A percentile compares a stretch with the other conserved stretches of the same genome.
Evolutionary conservation across 2,113 vertebrate species (phyloP).

Genomic region (Columbina picui): DNA sequence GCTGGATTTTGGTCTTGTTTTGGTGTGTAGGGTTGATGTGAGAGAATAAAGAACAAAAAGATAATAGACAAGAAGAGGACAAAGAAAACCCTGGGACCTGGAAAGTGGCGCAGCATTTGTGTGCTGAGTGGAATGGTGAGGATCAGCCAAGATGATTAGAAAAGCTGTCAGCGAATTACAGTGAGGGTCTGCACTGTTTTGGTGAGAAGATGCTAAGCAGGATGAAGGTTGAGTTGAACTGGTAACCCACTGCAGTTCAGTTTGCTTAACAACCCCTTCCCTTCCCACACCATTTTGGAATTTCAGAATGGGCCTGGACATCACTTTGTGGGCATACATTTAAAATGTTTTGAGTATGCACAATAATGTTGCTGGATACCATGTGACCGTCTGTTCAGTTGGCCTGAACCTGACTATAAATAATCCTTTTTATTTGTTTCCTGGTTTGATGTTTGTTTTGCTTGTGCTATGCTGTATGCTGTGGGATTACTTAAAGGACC

Average conservation of each 20-base stretch:
- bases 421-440: slow-evolving; percentile 27
- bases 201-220: neutral
- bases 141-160: neutral
- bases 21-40: neutral
- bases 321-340: neutral
- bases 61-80: neutral
- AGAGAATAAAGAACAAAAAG: neutral
- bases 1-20: neutral
- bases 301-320: neutral
- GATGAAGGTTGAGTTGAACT: neutral
- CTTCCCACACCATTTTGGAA: neutral
- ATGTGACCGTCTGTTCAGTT: slow-evolving; percentile 37
- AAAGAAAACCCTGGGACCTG: neutral
- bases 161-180: neutral
- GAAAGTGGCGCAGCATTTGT: neutral
- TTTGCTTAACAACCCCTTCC: neutral
- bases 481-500: slow-evolving; percentile 7
- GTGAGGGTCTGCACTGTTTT: neutral
- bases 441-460: slow-evolving; percentile 19
- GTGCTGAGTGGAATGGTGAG: neutral
- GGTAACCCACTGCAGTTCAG: neutral
- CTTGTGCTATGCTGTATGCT: neutral
- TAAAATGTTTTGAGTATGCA: neutral
- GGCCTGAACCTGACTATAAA: neutral
- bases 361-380: neutral